Conservation (phyloP, 2,113 vertebrate species). For the Saguinus midas region DNA sequence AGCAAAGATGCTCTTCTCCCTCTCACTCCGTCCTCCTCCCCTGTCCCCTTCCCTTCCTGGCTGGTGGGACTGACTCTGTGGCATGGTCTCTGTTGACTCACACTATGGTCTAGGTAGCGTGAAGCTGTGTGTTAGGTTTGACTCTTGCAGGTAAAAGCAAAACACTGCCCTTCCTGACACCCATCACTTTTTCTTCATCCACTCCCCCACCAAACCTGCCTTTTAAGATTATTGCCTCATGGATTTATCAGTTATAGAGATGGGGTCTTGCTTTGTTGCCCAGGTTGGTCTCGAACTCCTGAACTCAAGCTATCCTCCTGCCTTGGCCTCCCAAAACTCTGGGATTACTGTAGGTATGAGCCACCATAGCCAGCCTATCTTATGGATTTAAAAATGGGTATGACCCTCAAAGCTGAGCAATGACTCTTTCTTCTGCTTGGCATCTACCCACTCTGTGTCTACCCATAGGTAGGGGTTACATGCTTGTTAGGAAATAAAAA, state of each 20-base stretch:
- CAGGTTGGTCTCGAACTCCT: too few relatives aligned
- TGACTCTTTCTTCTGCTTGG: neutral
- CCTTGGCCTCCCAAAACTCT: too few relatives aligned
- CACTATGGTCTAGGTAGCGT: rapidly evolving
- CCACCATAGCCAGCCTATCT: too few relatives aligned
- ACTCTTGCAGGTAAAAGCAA: neutral
- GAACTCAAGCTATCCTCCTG: too few relatives aligned
- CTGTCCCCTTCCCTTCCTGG: neutral
- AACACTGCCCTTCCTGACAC: neutral
- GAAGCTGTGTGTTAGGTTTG: neutral
- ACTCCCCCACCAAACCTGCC: neutral
- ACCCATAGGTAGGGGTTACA: neutral
- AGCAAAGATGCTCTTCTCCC: neutral
- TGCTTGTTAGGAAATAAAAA: neutral
- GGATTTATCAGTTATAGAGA: neutral
- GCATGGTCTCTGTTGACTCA: too few relatives aligned
- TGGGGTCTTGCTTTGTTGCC: too few relatives aligned
- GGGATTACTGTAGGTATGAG: too few relatives aligned
- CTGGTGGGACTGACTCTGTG: neutral
- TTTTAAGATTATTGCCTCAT: neutral
- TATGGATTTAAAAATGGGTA: neutral
- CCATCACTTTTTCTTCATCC: neutral
- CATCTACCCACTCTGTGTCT: neutral
- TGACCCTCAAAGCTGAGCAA: neutral
- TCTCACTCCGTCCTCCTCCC: neutral